A percentile compares a stretch with the other conserved stretches of the same genome.
Evolutionary conservation across 2,888 invertebrate genomes (phyloP).

Genomic region (Drosophila pseudotakahashii): DNA sequence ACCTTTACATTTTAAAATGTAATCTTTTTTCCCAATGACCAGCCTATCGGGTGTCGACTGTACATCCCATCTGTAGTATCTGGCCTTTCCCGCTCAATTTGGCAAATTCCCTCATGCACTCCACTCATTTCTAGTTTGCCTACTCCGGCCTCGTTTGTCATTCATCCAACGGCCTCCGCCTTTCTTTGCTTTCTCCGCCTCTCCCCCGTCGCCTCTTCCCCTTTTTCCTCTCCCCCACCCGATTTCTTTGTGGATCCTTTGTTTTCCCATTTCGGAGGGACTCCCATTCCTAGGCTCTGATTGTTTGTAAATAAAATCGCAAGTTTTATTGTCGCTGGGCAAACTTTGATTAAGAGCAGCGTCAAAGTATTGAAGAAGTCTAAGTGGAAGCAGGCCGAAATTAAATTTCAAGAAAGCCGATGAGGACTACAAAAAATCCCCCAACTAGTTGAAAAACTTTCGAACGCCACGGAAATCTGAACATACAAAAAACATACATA

Average conservation of each 20-base stretch:
- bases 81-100: constrained; percentile 42
- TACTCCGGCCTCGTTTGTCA: constrained; percentile 43
- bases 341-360: constrained; percentile 49
- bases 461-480: constrained; percentile 11
- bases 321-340: constrained; percentile 48
- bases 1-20: too few species aligned
- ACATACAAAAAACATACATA: constrained; percentile 1
- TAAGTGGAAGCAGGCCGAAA: constrained; percentile 17
- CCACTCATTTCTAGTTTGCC: constrained; percentile 42
- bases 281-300: constrained; percentile 33
- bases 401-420: constrained; percentile 21
- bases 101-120: constrained; percentile 44
- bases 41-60: neutral
- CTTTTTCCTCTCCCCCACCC: neutral
- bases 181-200: constrained; percentile 9
- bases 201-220: neutral
- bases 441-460: constrained; percentile 29
- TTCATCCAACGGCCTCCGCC: constrained; percentile 33
- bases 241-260: constrained; percentile 26
- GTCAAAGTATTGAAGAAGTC: constrained; percentile 31
- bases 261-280: constrained; percentile 24
- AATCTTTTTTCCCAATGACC: too few species aligned
- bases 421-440: constrained; percentile 1
- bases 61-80: constrained; percentile 5
- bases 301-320: constrained; percentile 52